Evolutionary conservation across 2,113 vertebrate genomes (phyloP), one percentile per base, ranked within the genome.

Genomic region (Aix galericulata): DNA sequence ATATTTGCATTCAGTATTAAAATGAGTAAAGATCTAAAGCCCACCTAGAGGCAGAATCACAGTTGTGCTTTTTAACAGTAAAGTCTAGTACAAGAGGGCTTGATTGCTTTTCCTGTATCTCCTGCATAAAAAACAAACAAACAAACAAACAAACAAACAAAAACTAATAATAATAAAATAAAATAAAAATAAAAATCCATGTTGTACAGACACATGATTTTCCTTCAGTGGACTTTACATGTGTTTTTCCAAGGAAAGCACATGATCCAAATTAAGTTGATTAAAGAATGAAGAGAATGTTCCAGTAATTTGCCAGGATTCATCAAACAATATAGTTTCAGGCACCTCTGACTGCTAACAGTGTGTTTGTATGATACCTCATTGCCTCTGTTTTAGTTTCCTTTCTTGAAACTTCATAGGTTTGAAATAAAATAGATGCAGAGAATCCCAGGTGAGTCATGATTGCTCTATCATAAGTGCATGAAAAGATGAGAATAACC

Each of bases 1-100:
- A 29, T 53, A 82, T 86, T 81, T 96, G 58, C 67, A 82, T 84
- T 93, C 76, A 42, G 5, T 50, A 76, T 82, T 69, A 95, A 91
- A 90, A 92, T 55, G 16, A 84, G 18, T 32, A 50, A 94, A 86
- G 62, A 86, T 72, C 52, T 86, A 85, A 94, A 90, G 46, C 48
- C 72, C 48, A 91, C 38, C 48, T 66, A 90, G 32, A 91, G 73
- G 38, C 32, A 96, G 53, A 95, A 86, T 53, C 42, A 68, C 26
- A 60, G 32, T 34, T 63, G 32, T 25, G 17, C 36, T 88, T 95
- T 95, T 86, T 84, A 92, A 21, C 52, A 86, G 66, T 15, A 74
- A 86, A 83, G 68, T 9, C 52, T 42, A 60, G 15, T 16, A 32
- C 15, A 86, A 92, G 7, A 9, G 27, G 4, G 0, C 9, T 62